Evolutionary conservation across 2,888 invertebrate genomes (phyloP), one percentile per base, ranked within the genome.

Genomic region (Ochlodes sylvanus): DNA sequence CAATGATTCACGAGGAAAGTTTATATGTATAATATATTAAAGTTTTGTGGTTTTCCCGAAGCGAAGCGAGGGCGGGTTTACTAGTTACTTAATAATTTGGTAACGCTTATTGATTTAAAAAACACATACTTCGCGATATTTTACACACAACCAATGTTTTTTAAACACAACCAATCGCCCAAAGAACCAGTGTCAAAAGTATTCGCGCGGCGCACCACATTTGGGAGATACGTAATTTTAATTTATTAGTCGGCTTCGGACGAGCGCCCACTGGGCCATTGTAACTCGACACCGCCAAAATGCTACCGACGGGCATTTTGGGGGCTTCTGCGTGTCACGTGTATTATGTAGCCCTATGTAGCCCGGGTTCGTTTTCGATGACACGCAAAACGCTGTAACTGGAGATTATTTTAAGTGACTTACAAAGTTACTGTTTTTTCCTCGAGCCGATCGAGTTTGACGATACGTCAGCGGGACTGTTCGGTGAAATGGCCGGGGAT

Each of bases 281-380:
- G 89, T 71, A 86, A 92, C 83, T 72, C 71, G 86, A 92, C 86
- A 90, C 90, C 90, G 80, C 84, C 87, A 80, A 87, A 90, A 88
- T 79, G 91, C 92, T 93, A 93, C 92, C 86, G 91, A 81, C 78
- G 74, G 78, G 90, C 92, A 92, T 87, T 90, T 87, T 76, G 82
- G 86, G 79, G 92, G 92, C 90, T 93, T 93, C 90, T 76, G 73
- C 81, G 75, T 70, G 73, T 70, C 71, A 71, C 72, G 74, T 76
- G 83, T 85, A 82, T 87, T 88, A 86, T 79, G 82, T 88, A 81
- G 83, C 85, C 82, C 78, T 76, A 79, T 77, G 77, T 78, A 75
- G 68, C 62, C 61, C 56, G 85, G 86, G 88, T 86, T 87, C 85
- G 81, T 85, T 89, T 90, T 86, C 85, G 85, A 87, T 82, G 82